phyloP scores from a whole-genome alignment of 2,797 vertebrate genomes.

The Crax fasciolata region DNA sequence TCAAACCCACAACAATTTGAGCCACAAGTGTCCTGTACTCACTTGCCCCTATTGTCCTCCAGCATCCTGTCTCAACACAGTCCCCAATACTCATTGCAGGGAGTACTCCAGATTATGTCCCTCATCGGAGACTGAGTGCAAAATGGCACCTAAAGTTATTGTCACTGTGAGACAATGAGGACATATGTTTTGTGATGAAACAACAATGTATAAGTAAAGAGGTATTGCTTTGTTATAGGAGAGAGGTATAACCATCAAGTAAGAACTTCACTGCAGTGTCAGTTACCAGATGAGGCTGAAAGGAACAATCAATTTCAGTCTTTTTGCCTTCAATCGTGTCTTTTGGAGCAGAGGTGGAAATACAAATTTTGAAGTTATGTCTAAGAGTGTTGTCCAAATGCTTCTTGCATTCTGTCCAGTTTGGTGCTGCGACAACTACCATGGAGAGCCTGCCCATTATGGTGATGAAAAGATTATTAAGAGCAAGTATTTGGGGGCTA shows the following conservation, averaged over 20 bases:
- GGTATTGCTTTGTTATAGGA: neutral
- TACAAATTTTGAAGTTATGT: neutral
- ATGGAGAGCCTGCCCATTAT: neutral
- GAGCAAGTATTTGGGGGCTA: neutral
- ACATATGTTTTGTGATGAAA: neutral
- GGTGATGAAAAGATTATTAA: neutral
- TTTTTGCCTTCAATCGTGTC: neutral
- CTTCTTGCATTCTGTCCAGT: neutral
- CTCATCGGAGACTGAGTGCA: neutral
- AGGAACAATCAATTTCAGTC: neutral
- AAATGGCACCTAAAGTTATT: neutral
- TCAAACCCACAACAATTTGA: neutral
- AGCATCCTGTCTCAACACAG: accelerated
- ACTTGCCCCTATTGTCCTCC: neutral
- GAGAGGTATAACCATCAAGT: neutral
- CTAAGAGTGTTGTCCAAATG: neutral
- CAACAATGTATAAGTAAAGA: neutral
- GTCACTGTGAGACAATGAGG: neutral
- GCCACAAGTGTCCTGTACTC: neutral
- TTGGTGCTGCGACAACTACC: neutral
- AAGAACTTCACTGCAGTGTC: neutral
- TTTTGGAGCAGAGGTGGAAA: neutral
- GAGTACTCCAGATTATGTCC: neutral
- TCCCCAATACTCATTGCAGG: neutral
- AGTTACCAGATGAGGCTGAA: neutral